phyloP scores from a whole-genome alignment of 2,888 invertebrate genomes.

The Syrista parreyssii region DNA sequence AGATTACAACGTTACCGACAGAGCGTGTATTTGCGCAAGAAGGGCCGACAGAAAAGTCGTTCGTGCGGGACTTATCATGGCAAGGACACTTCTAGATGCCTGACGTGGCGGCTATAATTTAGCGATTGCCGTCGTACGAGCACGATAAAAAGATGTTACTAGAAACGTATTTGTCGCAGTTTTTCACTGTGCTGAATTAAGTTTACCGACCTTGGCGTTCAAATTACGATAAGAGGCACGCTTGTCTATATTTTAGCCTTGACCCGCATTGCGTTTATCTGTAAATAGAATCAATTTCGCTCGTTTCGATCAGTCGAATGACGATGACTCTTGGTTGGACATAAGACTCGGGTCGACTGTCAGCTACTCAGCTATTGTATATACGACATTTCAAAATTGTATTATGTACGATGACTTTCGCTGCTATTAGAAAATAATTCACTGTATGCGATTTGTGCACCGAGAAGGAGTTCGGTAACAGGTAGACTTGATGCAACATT shows the following conservation, averaged over 20 bases:
- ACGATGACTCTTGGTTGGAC: neutral
- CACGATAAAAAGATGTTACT: neutral
- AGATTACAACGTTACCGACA: neutral
- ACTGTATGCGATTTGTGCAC: neutral
- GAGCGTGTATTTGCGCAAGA: neutral
- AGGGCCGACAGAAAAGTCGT: neutral
- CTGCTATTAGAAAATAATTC: neutral
- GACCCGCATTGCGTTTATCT: neutral
- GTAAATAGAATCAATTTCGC: neutral
- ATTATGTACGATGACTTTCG: neutral
- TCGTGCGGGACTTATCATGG: conserved; percentile 1
- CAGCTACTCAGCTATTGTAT: too few species aligned
- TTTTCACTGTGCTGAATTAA: neutral
- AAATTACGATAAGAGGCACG: neutral
- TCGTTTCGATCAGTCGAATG: neutral
- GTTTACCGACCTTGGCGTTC: neutral
- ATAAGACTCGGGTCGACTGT: too few species aligned
- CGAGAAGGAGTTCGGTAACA: neutral
- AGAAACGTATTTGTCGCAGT: neutral
- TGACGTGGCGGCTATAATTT: neutral
- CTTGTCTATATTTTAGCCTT: neutral
- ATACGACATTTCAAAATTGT: neutral
- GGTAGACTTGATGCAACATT: neutral
- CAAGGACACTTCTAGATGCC: neutral
- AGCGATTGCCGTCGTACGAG: neutral